Percentiles rank a stretch among this genome's conserved stretches.
phyloP scores from a whole-genome alignment of 2,797 vertebrate species.

The Percopsis omiscomaycus region DNA sequence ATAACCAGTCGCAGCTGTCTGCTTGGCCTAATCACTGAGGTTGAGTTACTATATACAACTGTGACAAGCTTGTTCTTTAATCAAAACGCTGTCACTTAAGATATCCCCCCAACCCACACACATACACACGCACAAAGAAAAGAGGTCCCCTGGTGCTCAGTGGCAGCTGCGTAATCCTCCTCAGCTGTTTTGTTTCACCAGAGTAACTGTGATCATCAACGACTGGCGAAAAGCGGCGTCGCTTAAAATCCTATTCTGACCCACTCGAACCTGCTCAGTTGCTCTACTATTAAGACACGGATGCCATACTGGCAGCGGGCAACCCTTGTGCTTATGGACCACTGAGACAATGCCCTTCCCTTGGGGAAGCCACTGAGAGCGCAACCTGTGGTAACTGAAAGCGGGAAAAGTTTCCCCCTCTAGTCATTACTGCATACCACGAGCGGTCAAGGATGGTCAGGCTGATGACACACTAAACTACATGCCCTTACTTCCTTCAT shows the following conservation, averaged over 20 bases:
- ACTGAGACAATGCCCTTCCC: conserved; percentile 33
- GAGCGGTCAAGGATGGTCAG: conserved; percentile 31
- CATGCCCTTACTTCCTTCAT: no score
- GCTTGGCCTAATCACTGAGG: conserved; percentile 55
- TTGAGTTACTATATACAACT: conserved; percentile 58
- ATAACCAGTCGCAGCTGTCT: conserved; percentile 67
- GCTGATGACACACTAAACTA: not conserved
- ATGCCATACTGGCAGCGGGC: conserved; percentile 68
- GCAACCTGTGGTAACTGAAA: conserved; percentile 51
- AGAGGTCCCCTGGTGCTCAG: conserved; percentile 26
- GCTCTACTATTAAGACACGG: conserved; percentile 55
- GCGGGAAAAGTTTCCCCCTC: conserved; percentile 29
- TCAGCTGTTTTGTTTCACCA: conserved; percentile 77
- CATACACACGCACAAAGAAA: conserved; percentile 24
- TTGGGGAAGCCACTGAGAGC: conserved; percentile 62
- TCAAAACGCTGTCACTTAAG: conserved; percentile 39
- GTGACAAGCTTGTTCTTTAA: conserved; percentile 49
- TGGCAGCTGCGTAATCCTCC: conserved; percentile 71
- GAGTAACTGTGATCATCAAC: conserved; percentile 73
- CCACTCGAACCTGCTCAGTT: conserved; percentile 61
- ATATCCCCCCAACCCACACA: conserved; percentile 21
- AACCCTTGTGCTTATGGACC: conserved; percentile 70
- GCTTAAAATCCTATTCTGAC: conserved; percentile 46
- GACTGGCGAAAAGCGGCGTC: conserved; percentile 64
- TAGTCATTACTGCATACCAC: conserved; percentile 18